These are phyloP conservation scores for Thripadectes ignobilis DNA, from an alignment of 2,797 vertebrate species.

Conservation along the genomic window DNA sequence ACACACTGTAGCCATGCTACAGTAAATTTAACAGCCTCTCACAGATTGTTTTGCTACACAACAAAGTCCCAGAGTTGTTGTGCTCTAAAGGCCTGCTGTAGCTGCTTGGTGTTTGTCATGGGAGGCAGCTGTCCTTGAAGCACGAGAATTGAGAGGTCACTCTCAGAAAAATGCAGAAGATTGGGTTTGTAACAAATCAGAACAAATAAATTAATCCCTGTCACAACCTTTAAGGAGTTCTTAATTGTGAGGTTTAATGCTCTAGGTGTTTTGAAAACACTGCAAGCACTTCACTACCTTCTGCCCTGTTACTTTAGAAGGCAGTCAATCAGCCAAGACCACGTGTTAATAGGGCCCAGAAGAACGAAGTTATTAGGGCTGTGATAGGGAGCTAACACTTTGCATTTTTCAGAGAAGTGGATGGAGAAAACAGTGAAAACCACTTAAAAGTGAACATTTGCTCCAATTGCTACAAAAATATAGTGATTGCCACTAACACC, in stretches of 20 bases:
- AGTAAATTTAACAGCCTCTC: background rate
- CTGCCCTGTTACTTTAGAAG: background rate
- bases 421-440: slow-evolving; percentile 48
- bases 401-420: slow-evolving; percentile 26
- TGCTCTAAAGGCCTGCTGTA: background rate
- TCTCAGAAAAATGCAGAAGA: background rate
- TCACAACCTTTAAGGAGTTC: background rate
- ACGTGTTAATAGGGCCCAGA: background rate
- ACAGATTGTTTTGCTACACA: background rate
- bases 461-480: slow-evolving; percentile 54
- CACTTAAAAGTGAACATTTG: slow-evolving; percentile 21
- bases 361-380: background rate
- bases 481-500: slow-evolving; percentile 26
- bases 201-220: slow-evolving; percentile 8
- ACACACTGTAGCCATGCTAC: background rate
- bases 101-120: background rate
- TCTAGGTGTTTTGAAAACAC: slow-evolving; percentile 4
- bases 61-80: background rate
- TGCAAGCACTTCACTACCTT: background rate
- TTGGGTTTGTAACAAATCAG: background rate
- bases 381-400: background rate
- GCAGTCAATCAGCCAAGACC: background rate
- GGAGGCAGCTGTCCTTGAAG: background rate
- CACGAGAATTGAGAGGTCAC: background rate
- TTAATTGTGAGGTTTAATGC: background rate